Evolutionary conservation across 1,140 invertebrate genomes (phyloP).

Genomic region (Nylanderia fulva): DNA sequence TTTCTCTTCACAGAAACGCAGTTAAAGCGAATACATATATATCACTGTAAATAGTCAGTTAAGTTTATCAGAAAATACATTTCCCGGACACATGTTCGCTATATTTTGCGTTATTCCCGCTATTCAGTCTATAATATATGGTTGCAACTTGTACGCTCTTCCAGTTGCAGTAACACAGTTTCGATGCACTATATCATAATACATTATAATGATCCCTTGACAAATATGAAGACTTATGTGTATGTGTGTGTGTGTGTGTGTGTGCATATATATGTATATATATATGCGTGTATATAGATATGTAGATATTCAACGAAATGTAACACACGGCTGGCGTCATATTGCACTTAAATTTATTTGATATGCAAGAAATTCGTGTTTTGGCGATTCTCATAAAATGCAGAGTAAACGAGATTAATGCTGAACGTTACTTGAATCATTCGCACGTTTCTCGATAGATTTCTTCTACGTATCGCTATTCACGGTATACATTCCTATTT

Average conservation of each 20-base stretch:
- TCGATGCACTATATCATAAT: slow-evolving; percentile 56
- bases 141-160: slow-evolving; percentile 36
- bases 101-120: slow-evolving; percentile 52
- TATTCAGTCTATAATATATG: slow-evolving; percentile 53
- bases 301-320: not conserved
- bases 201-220: slow-evolving; percentile 59
- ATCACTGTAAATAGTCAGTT: slow-evolving; percentile 59
- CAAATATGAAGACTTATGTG: slow-evolving; percentile 19
- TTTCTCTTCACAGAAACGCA: slow-evolving; percentile 4
- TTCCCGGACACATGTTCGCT: slow-evolving; percentile 30
- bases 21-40: slow-evolving; percentile 55
- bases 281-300: not conserved
- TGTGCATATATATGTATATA: too few species aligned
- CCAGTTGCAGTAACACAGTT: slow-evolving; percentile 52
- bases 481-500: not conserved
- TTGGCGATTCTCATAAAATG: not conserved
- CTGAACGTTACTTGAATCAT: slow-evolving; percentile 7
- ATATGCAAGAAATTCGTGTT: slow-evolving; percentile 5
- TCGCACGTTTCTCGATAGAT: not conserved
- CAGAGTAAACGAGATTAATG: slow-evolving; percentile 8
- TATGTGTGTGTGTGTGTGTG: not conserved
- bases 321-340: not conserved
- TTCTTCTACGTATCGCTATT: not conserved
- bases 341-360: slow-evolving; percentile 13
- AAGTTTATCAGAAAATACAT: slow-evolving; percentile 62